Conservation (phyloP, 2,888 invertebrate species). For the Chironomus riparius region DNA sequence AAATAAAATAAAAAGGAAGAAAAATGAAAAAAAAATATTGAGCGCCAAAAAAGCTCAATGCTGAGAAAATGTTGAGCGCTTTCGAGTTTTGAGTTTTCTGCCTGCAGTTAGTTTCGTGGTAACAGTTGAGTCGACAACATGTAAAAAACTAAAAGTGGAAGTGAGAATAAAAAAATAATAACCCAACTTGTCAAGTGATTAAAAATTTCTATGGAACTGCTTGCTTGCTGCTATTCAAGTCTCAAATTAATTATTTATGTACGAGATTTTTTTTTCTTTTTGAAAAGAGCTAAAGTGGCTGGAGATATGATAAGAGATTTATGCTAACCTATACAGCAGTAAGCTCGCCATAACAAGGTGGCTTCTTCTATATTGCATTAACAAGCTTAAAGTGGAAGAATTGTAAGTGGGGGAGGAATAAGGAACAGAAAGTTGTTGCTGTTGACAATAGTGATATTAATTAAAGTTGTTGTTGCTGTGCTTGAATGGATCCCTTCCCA, state of each 20-base stretch:
- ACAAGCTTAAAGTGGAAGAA: background rate
- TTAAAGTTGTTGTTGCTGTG: background rate
- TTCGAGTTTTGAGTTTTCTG: background rate
- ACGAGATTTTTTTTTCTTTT: background rate
- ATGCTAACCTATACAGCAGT: background rate
- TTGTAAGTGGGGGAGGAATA: background rate
- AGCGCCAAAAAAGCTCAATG: conserved; percentile 1
- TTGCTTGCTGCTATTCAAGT: background rate
- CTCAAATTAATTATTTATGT: background rate
- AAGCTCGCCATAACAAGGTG: too few species aligned
- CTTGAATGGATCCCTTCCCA: too few species aligned
- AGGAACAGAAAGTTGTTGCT: background rate
- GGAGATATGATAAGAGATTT: background rate
- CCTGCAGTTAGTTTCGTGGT: conserved; percentile 16
- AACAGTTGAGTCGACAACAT: conserved; percentile 10
- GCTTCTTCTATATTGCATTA: background rate
- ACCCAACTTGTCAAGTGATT: too few species aligned
- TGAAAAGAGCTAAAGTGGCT: background rate
- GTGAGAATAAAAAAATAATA: background rate
- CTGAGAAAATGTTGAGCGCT: background rate
- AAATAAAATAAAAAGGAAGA: background rate
- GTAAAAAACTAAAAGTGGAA: background rate
- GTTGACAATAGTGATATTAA: background rate
- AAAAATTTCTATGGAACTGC: too few species aligned
- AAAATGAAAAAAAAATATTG: background rate